Base-by-base conservation (phyloP, 2,113 vertebrate genomes). In the Zingel zingel region DNA sequence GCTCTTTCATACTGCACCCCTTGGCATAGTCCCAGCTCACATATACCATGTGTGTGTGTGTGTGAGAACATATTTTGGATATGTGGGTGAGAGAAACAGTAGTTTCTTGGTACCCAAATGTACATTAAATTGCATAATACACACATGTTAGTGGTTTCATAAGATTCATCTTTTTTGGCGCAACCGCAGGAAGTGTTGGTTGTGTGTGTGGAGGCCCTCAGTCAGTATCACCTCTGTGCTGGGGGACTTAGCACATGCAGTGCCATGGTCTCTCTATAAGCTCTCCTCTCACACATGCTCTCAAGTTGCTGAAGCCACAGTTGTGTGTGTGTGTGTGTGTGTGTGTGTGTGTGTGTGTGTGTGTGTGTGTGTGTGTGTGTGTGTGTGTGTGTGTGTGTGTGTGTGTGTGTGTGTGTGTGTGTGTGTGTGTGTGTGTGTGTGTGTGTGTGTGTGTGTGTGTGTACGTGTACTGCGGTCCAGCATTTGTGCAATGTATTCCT, bases 401-500 rank as follows among this genome's bases (percentile, higher is more conserved):
- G 2, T 2, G 61, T 2, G 39, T 43, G 2, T 11, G 39, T 33
- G 33, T 43, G 64, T 13, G 57, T 48, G 54, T 74, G 50, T 48
- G 15, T 16, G 51, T 62, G 30, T 77, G 54, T 74, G 50, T 48
- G 15, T 16, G 51, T 62, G 30, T 77, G 54, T 78, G 48, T 43
- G 74, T 58, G 43, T 78, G 67, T 83, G 69, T 66, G 61, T 50
- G 68, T 74, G 7, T 23, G 5, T 50, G 13, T 83, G 53, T 63
- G 77, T 66, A n/a, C n/a, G 74, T 72, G 45, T 54, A 62, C 78
- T 89, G 88, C 64, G 57, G 86, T 82, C 66, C 88, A 70, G 67
- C 47, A 6, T 75, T 79, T 72, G 53, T 81, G 71, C 77, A 59
- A 23, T 73, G 87, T 93, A 82, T 91, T 93, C 92, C 91, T 92